phyloP scores from a whole-genome alignment of 2,113 vertebrate species.

The Eptesicus fuscus region DNA sequence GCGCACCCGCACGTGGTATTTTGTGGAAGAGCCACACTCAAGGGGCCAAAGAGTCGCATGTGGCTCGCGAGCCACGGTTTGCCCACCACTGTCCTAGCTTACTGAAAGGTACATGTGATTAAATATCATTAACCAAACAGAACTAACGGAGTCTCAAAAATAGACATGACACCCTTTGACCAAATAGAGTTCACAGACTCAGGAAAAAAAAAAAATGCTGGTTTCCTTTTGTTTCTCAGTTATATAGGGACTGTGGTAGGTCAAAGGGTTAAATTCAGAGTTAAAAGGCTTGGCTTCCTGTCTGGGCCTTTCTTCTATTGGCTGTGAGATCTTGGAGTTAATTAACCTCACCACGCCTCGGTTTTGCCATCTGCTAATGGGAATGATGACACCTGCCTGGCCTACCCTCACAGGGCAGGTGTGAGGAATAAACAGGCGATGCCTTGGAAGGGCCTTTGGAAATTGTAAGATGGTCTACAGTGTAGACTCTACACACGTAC shows the following conservation, averaged over 20 bases:
- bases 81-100: no score
- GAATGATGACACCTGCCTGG: neutral
- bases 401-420: no score
- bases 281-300: neutral
- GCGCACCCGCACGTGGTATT: no score
- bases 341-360: neutral
- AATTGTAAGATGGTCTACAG: neutral
- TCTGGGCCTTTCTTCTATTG: neutral
- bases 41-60: no score
- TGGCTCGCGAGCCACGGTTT: no score
- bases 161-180: conserved; percentile 40
- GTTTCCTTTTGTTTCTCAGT: conserved; percentile 13
- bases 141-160: conserved; percentile 37
- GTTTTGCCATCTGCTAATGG: neutral
- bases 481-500: no score
- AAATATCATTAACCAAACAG: conserved; percentile 56
- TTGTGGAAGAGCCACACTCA: no score
- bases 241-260: neutral
- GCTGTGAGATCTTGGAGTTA: neutral
- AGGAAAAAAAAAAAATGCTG: neutral
- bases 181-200: neutral
- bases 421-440: neutral
- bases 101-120: neutral
- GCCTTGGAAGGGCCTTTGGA: neutral
- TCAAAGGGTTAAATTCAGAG: neutral